These are phyloP conservation scores for Amphiprion clarkii DNA, from an alignment of 2,797 vertebrate genomes.

Conservation along the genomic window DNA sequence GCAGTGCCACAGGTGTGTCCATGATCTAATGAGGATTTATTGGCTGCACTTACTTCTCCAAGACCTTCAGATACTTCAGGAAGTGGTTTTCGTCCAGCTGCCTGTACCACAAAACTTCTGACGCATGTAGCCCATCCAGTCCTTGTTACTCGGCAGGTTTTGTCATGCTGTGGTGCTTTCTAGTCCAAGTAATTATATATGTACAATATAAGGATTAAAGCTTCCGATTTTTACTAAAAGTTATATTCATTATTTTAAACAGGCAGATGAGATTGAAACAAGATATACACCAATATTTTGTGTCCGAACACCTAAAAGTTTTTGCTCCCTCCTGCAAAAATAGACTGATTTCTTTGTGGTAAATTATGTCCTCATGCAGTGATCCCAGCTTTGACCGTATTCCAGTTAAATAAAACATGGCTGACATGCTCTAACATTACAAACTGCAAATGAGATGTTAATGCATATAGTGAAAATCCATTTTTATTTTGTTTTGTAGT, in stretches of 20 bases:
- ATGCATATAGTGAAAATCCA: no score
- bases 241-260: no score
- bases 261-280: neutral
- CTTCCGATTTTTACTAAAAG: no score
- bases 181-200: no score
- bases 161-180: neutral
- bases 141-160: neutral
- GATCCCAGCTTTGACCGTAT: neutral
- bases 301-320: neutral
- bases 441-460: neutral
- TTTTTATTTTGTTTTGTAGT: no score
- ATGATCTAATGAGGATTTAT: constrained; percentile 72
- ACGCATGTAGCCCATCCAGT: neutral
- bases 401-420: neutral
- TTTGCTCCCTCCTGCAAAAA: neutral
- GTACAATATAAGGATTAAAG: no score
- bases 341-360: neutral
- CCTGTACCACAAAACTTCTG: constrained; percentile 13
- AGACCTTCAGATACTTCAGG: constrained; percentile 43
- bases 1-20: constrained; percentile 52
- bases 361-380: neutral
- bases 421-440: neutral
- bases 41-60: constrained; percentile 26
- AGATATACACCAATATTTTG: neutral
- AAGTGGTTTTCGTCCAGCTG: constrained; percentile 31